Percentiles rank a stretch among this genome's conserved stretches.
phyloP scores from a whole-genome alignment of 2,113 vertebrate species.

The Upupa epops region DNA sequence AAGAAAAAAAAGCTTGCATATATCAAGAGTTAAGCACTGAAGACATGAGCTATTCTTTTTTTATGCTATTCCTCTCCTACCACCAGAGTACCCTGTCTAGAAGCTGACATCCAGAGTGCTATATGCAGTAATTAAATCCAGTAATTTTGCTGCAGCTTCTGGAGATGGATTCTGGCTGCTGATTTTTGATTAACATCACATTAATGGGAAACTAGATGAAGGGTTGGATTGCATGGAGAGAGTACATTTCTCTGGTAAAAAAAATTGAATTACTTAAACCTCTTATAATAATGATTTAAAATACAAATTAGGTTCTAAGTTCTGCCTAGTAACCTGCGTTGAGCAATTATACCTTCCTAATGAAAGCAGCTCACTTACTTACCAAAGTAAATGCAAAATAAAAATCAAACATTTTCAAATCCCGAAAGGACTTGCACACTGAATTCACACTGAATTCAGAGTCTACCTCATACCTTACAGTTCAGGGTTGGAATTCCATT shows the following conservation, averaged over 20 bases:
- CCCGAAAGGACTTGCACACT: background rate
- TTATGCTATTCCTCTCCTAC: background rate
- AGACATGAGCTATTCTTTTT: background rate
- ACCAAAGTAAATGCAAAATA: background rate
- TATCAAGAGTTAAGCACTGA: background rate
- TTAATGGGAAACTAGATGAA: conserved; percentile 17
- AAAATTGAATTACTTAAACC: background rate
- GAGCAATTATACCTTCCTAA: background rate
- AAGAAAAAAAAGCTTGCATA: background rate
- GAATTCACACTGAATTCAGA: background rate
- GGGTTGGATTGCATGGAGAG: background rate
- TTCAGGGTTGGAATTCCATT: background rate
- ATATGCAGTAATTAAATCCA: background rate
- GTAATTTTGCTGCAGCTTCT: background rate
- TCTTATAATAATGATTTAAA: conserved; percentile 1
- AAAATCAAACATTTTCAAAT: background rate
- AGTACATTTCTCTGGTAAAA: background rate
- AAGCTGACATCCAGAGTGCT: conserved; percentile 6
- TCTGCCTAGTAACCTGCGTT: background rate
- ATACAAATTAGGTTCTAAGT: background rate
- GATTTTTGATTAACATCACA: conserved; percentile 1
- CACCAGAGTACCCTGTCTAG: background rate
- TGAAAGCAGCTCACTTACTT: background rate
- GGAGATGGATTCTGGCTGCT: conserved; percentile 15
- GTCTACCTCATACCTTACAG: accelerated